Evolutionary conservation across 2,797 vertebrate genomes (phyloP).

Genomic region (Rhynchotus rufescens): DNA sequence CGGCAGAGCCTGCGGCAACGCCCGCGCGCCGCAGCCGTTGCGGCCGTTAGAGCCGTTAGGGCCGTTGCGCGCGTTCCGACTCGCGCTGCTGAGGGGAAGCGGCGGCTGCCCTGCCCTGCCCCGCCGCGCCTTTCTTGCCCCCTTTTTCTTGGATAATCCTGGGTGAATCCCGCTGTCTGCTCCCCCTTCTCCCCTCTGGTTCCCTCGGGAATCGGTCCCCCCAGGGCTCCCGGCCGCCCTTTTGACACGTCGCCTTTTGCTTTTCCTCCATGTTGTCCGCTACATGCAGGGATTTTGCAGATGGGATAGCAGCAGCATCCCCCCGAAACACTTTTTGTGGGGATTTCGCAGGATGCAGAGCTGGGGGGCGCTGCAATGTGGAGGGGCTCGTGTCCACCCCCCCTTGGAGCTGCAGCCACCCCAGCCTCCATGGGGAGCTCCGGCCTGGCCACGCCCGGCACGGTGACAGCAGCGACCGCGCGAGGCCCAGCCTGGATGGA

Average conservation of each 20-base stretch:
- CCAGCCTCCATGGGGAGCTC: background rate
- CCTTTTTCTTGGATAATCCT: background rate
- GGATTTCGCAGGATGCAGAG: background rate
- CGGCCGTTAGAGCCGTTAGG: background rate
- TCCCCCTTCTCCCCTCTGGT: background rate
- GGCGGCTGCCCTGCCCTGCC: background rate
- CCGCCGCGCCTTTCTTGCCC: rapidly evolving
- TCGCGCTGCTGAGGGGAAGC: too few relatives aligned
- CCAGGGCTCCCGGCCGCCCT: background rate
- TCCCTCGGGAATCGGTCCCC: too few relatives aligned
- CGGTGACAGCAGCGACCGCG: rapidly evolving
- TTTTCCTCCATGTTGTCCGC: background rate
- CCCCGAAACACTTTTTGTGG: background rate
- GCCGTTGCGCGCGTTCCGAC: background rate
- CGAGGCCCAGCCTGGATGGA: rapidly evolving
- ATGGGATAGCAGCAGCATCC: background rate
- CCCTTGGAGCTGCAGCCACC: too few relatives aligned
- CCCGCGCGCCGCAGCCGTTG: background rate
- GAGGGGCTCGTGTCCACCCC: background rate
- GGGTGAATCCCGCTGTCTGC: background rate
- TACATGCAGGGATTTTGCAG: background rate
- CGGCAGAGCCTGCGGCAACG: slow-evolving; percentile 72
- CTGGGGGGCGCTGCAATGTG: background rate
- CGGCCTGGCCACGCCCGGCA: rapidly evolving
- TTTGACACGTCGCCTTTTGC: background rate